Conservation (phyloP, 2,797 vertebrate species). For the Diceros bicornis region DNA sequence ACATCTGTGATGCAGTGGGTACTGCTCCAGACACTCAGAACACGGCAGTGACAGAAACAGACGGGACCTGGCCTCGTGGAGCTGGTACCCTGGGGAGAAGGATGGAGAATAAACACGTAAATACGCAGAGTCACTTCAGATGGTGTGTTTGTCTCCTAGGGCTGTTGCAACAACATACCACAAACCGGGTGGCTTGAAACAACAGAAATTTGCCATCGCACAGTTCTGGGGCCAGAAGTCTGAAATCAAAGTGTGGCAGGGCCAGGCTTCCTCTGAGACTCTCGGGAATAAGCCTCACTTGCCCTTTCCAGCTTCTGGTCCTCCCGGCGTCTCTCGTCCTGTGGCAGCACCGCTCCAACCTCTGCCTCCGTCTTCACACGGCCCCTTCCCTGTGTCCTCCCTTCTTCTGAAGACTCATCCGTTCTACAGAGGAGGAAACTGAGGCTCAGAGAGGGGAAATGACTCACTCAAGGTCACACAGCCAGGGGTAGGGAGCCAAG, state of each 20-base stretch:
- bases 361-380: neutral
- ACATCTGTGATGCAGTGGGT: neutral
- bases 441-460: neutral
- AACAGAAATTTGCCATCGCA: accelerated
- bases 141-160: neutral
- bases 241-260: accelerated
- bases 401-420: neutral
- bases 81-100: neutral
- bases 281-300: neutral
- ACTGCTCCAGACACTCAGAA: neutral
- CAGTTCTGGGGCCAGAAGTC: neutral
- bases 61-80: neutral
- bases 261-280: accelerated
- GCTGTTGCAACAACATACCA: neutral
- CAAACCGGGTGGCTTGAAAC: neutral
- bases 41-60: neutral
- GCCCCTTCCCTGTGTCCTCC: neutral
- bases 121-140: neutral
- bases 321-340: neutral
- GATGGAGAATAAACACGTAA: neutral
- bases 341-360: accelerated
- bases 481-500: no score
- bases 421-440: constrained; percentile 23
- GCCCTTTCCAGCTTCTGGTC: neutral
- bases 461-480: neutral